Conservation (phyloP, 92 coral and sea anemone species). For the Porites evermanni region DNA sequence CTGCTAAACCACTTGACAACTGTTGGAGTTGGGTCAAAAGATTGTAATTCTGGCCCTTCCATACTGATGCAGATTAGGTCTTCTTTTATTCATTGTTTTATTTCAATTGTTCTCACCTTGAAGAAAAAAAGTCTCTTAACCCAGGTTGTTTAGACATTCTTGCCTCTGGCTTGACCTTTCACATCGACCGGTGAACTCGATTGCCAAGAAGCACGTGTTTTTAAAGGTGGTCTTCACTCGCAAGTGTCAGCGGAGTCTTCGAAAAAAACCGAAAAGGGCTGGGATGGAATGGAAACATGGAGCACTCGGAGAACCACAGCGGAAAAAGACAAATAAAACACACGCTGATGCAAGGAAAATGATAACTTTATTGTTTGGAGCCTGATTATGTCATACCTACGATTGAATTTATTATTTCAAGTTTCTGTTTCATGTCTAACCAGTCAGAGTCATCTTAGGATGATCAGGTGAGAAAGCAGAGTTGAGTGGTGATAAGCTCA, state of each 20-base stretch:
- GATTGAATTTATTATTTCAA: no score
- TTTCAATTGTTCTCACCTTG: background rate
- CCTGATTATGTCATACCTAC: no score
- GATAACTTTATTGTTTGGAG: no score
- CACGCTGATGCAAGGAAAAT: no score
- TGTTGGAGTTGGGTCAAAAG: conserved; percentile 53
- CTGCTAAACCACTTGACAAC: conserved; percentile 35
- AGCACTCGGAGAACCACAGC: no score
- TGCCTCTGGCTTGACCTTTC: background rate
- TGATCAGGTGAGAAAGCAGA: no score
- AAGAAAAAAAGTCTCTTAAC: background rate
- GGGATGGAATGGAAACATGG: background rate
- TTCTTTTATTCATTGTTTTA: background rate
- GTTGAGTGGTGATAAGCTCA: no score
- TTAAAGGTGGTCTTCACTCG: background rate
- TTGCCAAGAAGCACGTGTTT: background rate
- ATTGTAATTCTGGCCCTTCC: conserved; percentile 58
- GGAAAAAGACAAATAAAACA: no score
- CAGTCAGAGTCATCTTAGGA: no score
- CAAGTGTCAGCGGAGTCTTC: background rate
- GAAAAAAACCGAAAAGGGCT: background rate
- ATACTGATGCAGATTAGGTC: conserved; percentile 23
- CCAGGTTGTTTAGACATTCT: background rate
- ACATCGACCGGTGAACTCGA: background rate
- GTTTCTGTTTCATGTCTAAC: no score